These are phyloP conservation scores for Ecdyonurus torrentis DNA, from an alignment of 2,888 invertebrate genomes.

Conservation along the genomic window DNA sequence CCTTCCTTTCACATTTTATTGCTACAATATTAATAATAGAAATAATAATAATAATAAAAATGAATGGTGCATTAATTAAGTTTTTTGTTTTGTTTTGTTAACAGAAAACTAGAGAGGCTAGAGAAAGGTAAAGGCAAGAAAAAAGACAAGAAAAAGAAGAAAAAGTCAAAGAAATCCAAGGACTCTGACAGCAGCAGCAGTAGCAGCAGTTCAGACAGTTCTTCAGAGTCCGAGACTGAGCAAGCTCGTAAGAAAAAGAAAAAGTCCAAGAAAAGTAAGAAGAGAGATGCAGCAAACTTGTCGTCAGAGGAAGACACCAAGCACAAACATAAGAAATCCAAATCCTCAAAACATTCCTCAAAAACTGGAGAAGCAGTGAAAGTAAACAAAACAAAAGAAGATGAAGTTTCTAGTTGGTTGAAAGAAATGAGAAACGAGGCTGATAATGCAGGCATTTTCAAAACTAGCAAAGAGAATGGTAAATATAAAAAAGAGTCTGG, in stretches of 20 bases:
- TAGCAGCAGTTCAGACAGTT: neutral
- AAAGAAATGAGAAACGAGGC: neutral
- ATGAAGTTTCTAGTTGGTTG: neutral
- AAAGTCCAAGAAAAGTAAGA: constrained; percentile 6
- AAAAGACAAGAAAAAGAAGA: constrained; percentile 6
- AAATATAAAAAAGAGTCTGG: no score
- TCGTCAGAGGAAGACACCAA: neutral
- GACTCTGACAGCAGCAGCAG: neutral
- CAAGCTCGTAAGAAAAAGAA: constrained; percentile 4
- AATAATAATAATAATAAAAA: no score
- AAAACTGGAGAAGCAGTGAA: no score
- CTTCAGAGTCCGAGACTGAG: neutral
- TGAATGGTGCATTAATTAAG: neutral
- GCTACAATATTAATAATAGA: no score
- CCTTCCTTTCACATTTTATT: no score
- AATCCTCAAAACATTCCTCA: neutral
- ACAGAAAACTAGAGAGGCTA: constrained; percentile 6
- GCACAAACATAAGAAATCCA: neutral
- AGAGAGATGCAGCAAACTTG: neutral
- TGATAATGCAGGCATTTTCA: neutral
- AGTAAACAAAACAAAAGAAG: no score
- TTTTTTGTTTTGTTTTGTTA: neutral
- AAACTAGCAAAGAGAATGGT: no score
- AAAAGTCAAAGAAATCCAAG: constrained; percentile 5
- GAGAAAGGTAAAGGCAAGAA: constrained; percentile 4